Conservation (phyloP, 30 jellyfish, hydroid and myxozoan genomes). For the Aurelia sp. region DNA sequence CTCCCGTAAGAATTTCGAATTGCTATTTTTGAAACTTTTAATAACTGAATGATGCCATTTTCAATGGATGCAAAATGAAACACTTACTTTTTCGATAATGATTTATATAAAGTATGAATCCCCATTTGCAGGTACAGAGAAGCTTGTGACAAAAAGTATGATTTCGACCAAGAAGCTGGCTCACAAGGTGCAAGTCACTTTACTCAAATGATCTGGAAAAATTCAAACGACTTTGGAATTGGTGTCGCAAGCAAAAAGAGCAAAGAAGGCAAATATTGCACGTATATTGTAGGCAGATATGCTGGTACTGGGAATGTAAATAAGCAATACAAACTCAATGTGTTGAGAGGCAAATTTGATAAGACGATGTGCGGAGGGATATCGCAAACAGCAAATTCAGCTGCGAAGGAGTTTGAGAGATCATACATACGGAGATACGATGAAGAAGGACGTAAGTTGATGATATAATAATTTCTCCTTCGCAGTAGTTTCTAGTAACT, state of each 20-base stretch:
- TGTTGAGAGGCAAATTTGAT: slow-evolving; percentile 62
- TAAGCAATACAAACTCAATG: slow-evolving; percentile 44
- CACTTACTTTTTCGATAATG: too few species aligned
- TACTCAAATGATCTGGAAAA: slow-evolving; percentile 78
- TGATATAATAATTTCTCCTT: too few species aligned
- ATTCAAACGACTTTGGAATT: slow-evolving; percentile 68
- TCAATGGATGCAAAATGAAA: too few species aligned
- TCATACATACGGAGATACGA: slow-evolving; percentile 6
- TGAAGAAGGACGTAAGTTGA: not conserved
- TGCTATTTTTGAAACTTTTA: too few species aligned
- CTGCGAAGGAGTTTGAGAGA: slow-evolving; percentile 59
- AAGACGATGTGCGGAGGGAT: slow-evolving; percentile 41
- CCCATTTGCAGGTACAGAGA: slow-evolving; percentile 77
- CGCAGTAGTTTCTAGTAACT: too few species aligned
- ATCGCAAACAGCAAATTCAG: slow-evolving; percentile 49
- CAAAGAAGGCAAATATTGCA: slow-evolving; percentile 64
- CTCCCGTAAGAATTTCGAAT: too few species aligned
- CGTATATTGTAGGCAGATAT: slow-evolving; percentile 76
- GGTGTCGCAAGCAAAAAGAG: slow-evolving; percentile 62
- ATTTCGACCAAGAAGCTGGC: slow-evolving; percentile 62
- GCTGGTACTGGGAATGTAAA: slow-evolving; percentile 64
- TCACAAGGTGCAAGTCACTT: slow-evolving; percentile 69
- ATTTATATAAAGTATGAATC: not conserved
- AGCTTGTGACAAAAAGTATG: slow-evolving; percentile 85
- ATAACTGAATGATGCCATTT: too few species aligned